Conservation (phyloP, 2,888 invertebrate species). For the Macaria liturata region DNA sequence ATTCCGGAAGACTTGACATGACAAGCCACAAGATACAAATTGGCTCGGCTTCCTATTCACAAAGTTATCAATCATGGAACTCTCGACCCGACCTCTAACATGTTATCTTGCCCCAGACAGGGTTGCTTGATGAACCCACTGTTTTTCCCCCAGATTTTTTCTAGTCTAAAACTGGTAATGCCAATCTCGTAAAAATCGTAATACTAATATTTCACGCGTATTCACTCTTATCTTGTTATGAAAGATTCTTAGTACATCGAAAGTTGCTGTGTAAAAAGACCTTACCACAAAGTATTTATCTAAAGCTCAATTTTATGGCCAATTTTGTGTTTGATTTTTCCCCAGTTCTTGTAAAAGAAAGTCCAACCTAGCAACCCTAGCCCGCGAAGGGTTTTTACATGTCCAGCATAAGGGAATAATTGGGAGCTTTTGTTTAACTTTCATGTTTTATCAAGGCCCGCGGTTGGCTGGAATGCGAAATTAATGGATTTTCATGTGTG, state of each 20-base stretch:
- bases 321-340: too few species aligned
- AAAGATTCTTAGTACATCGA: too few species aligned
- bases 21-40: constrained; percentile 31
- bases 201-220: too few species aligned
- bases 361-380: background rate
- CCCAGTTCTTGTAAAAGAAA: too few species aligned
- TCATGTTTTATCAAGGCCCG: constrained; percentile 7
- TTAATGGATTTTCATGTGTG: constrained; percentile 7
- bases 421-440: constrained; percentile 25
- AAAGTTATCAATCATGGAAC: constrained; percentile 35
- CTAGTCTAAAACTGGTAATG: too few species aligned
- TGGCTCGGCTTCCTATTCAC: constrained; percentile 30
- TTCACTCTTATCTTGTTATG: too few species aligned
- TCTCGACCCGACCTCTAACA: constrained; percentile 21
- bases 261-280: too few species aligned
- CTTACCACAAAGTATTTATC: too few species aligned
- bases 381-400: constrained; percentile 21
- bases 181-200: too few species aligned
- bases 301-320: too few species aligned
- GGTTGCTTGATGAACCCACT: constrained; percentile 7
- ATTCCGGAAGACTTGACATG: constrained; percentile 20
- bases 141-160: too few species aligned
- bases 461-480: constrained; percentile 2
- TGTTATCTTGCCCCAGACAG: constrained; percentile 27
- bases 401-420: constrained; percentile 22